Conservation (phyloP, 2,888 invertebrate species). For the Philaethria dido region DNA sequence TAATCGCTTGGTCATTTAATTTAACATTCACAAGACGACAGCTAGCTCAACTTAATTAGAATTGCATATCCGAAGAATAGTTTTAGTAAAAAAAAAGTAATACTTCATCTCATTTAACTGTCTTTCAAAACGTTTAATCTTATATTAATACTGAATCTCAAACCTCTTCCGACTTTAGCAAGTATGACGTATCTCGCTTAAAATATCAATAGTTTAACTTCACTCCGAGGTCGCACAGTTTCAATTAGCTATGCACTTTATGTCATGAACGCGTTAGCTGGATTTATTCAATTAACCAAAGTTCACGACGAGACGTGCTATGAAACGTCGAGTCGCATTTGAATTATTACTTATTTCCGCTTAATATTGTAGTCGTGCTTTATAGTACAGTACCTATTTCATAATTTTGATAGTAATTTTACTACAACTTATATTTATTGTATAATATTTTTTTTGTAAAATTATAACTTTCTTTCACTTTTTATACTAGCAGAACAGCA, state of each 20-base stretch:
- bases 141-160: background rate
- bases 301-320: constrained; percentile 23
- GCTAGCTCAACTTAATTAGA: constrained; percentile 25
- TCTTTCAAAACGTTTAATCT: background rate
- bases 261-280: constrained; percentile 35
- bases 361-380: background rate
- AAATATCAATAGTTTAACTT: constrained; percentile 28
- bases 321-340: constrained; percentile 16
- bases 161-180: constrained; percentile 1
- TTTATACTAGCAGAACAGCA: background rate
- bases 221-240: constrained; percentile 16
- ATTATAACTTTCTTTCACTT: background rate
- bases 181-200: constrained; percentile 21
- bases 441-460: background rate
- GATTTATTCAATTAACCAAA: constrained; percentile 38
- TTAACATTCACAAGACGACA: constrained; percentile 21
- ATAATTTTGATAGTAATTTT: background rate
- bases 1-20: constrained; percentile 24
- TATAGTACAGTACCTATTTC: background rate
- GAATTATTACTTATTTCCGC: constrained; percentile 21
- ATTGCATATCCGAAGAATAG: background rate
- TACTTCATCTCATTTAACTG: background rate
- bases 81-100: background rate
- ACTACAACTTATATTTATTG: background rate
- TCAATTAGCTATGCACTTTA: constrained; percentile 34